Conservation (phyloP, 2,797 vertebrate species). For the Galaxias olidus region DNA sequence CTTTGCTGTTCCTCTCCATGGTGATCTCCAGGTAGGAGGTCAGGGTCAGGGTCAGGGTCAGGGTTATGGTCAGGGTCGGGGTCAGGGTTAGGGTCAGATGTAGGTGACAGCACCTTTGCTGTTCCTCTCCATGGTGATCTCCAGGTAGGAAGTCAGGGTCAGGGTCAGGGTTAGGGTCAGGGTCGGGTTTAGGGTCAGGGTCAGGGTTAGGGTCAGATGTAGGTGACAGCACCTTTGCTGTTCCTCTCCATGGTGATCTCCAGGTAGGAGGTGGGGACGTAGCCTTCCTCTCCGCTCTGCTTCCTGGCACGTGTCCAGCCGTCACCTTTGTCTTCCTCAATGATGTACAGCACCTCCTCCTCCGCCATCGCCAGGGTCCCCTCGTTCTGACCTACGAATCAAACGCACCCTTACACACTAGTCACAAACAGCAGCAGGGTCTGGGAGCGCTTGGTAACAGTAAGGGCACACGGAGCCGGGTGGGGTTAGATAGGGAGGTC, state of each 20-base stretch:
- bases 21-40: slow-evolving; percentile 81
- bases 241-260: slow-evolving; percentile 98
- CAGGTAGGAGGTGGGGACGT: slow-evolving; percentile 97
- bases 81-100: slow-evolving; percentile 94
- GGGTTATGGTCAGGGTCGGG: too few species aligned
- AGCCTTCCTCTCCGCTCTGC: slow-evolving; percentile 95
- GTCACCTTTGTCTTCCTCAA: slow-evolving; percentile 98
- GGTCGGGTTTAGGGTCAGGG: too few species aligned
- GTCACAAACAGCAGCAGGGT: background rate
- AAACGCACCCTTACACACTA: slow-evolving; percentile 23
- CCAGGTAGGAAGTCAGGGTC: slow-evolving; percentile 56
- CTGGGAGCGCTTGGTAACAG: background rate
- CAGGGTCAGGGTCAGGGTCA: too few species aligned
- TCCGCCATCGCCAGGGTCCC: slow-evolving; percentile 96
- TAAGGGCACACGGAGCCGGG: background rate
- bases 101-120: slow-evolving; percentile 99
- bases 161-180: too few species aligned
- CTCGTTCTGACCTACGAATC: slow-evolving; percentile 90
- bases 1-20: slow-evolving; percentile 99
- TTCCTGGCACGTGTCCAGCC: slow-evolving; percentile 97
- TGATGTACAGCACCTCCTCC: slow-evolving; percentile 93
- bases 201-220: slow-evolving; percentile 99
- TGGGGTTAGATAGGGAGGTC: background rate
- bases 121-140: slow-evolving; percentile 98
- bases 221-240: slow-evolving; percentile 92